phyloP scores from a whole-genome alignment of 2,888 invertebrate genomes.

The Tinea semifulvella region DNA sequence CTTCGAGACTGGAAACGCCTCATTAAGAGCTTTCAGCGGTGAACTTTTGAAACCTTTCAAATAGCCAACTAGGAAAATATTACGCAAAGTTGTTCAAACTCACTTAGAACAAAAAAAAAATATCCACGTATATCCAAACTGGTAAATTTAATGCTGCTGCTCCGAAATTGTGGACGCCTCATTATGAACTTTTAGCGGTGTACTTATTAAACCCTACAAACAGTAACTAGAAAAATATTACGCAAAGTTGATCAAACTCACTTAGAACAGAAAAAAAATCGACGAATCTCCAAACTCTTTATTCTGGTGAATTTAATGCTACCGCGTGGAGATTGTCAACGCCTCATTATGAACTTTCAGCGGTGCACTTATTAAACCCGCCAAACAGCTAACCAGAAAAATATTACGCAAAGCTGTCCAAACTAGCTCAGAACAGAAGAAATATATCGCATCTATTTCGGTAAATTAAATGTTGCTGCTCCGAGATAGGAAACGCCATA shows the following conservation, averaged over 20 bases:
- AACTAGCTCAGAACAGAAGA: slow-evolving; percentile 16
- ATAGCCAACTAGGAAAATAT: slow-evolving; percentile 31
- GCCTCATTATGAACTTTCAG: slow-evolving; percentile 45
- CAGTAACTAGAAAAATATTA: no score
- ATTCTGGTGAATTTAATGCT: no score
- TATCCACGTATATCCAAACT: not conserved
- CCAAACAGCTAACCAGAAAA: slow-evolving; percentile 28
- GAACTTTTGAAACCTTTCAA: slow-evolving; percentile 35
- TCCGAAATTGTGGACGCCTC: not conserved
- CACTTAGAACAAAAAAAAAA: not conserved
- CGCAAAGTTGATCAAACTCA: no score
- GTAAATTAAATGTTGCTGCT: not conserved
- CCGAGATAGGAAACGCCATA: not conserved
- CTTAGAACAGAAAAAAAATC: no score
- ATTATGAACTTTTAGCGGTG: no score
- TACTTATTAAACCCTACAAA: no score
- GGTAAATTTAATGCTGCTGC: not conserved
- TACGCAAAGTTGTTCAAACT: slow-evolving; percentile 24
- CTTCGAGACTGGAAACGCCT: slow-evolving; percentile 32
- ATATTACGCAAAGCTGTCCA: slow-evolving; percentile 29
- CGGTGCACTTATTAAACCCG: slow-evolving; percentile 33
- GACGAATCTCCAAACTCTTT: no score
- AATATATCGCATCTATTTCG: not conserved
- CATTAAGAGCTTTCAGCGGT: slow-evolving; percentile 42
- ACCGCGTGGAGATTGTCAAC: slow-evolving; percentile 30